Evolutionary conservation across 1,140 invertebrate genomes (phyloP).

Genomic region (Drosophila ohnishii): DNA sequence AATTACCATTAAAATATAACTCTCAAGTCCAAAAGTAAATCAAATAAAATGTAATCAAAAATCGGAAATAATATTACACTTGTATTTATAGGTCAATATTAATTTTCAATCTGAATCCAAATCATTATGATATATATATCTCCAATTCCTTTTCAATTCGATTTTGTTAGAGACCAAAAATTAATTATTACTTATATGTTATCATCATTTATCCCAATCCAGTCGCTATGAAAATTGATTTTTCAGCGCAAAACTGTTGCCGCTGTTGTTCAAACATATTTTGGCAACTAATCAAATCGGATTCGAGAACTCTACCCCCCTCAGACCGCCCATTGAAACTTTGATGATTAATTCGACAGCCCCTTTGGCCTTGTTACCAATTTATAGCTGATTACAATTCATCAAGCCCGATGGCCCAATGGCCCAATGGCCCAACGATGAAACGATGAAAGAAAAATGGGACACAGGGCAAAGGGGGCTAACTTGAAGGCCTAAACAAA

Average conservation of each 20-base stretch:
- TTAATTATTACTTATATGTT: not conserved
- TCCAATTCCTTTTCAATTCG: not conserved
- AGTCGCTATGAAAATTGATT: conserved; percentile 16
- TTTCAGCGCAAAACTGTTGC: conserved; percentile 30
- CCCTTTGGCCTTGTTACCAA: conserved; percentile 48
- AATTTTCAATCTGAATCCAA: no score
- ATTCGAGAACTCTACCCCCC: not conserved
- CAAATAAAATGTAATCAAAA: no score
- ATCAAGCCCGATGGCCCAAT: conserved; percentile 42
- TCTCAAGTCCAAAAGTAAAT: no score
- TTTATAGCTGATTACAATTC: conserved; percentile 76
- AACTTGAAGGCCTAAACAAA: conserved; percentile 67
- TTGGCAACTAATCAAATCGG: conserved; percentile 49
- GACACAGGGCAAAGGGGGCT: conserved; percentile 1
- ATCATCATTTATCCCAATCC: conserved; percentile 3
- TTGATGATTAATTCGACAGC: conserved; percentile 48
- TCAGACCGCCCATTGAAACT: conserved; percentile 21
- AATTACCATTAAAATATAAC: no score
- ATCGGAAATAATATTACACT: no score
- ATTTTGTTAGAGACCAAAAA: not conserved
- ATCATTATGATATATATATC: not conserved
- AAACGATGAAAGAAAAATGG: conserved; percentile 3
- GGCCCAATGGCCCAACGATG: not conserved
- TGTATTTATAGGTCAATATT: no score
- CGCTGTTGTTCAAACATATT: conserved; percentile 29